Evolutionary conservation across 2,888 invertebrate genomes (phyloP).

Genomic region (Rhamnusium bicolor): DNA sequence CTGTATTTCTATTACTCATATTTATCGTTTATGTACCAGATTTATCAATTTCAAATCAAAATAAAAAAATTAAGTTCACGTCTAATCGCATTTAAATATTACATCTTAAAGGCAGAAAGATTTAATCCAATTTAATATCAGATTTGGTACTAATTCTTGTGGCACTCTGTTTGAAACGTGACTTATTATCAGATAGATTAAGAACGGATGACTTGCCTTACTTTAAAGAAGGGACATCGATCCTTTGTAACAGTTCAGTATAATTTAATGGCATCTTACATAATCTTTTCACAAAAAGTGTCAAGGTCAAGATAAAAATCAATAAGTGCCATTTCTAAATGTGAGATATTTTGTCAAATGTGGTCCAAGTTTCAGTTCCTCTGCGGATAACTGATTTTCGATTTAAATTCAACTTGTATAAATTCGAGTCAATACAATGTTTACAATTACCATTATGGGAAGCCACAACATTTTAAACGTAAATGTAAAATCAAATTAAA

Average conservation of each 20-base stretch:
- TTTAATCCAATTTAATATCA: background rate
- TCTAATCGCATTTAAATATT: too few species aligned
- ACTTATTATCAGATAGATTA: constrained; percentile 1
- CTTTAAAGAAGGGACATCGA: background rate
- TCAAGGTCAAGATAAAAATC: constrained; percentile 10
- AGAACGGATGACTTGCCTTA: constrained; percentile 3
- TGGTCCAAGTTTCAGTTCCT: background rate
- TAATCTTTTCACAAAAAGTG: background rate
- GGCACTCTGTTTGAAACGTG: background rate
- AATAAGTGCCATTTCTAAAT: constrained; percentile 4
- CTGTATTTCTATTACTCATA: too few species aligned
- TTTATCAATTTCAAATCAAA: too few species aligned
- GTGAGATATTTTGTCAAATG: background rate
- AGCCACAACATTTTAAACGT: background rate
- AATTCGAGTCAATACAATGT: constrained; percentile 19
- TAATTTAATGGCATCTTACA: constrained; percentile 2
- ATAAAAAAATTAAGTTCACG: too few species aligned
- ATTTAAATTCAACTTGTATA: constrained; percentile 13
- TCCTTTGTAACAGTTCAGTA: background rate
- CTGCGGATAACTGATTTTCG: constrained; percentile 13
- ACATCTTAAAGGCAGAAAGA: too few species aligned
- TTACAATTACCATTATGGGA: constrained; percentile 19
- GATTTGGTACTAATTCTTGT: background rate
- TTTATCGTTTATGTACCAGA: too few species aligned
- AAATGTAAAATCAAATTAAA: constrained; percentile 26